phyloP scores from a whole-genome alignment of 2,113 vertebrate genomes.

The Taurulus bubalis region DNA sequence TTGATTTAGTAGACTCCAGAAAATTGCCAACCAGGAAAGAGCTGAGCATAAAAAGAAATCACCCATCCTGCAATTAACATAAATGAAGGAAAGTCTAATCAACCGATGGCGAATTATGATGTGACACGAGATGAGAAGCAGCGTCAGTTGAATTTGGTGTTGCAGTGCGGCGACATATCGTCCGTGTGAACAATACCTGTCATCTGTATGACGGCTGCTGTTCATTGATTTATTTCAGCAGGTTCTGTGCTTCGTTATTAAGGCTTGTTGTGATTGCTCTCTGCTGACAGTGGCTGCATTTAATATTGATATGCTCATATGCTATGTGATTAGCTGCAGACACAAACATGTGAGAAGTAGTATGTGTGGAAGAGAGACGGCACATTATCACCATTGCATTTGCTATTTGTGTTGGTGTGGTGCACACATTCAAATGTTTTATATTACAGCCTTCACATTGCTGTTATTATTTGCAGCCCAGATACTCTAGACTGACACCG shows the following conservation, averaged over 20 bases:
- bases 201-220: slow-evolving; percentile 30
- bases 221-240: slow-evolving; percentile 36
- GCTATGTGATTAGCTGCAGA: slow-evolving; percentile 24
- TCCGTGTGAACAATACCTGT: slow-evolving; percentile 35
- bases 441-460: neutral
- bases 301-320: slow-evolving; percentile 34
- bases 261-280: slow-evolving; percentile 26
- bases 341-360: neutral
- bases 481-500: neutral
- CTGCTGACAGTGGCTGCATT: slow-evolving; percentile 27
- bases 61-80: slow-evolving; percentile 54
- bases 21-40: slow-evolving; percentile 51
- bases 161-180: slow-evolving; percentile 1
- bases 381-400: slow-evolving; percentile 1
- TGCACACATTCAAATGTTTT: slow-evolving; percentile 1
- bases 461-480: slow-evolving; percentile 9
- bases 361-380: neutral
- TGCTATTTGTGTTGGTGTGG: neutral
- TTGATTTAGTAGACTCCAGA: slow-evolving; percentile 44
- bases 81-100: slow-evolving; percentile 54
- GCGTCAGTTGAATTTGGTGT: neutral
- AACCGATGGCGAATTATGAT: slow-evolving; percentile 41
- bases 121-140: slow-evolving; percentile 18
- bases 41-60: slow-evolving; percentile 52
- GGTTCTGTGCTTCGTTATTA: slow-evolving; percentile 30